Base-by-base conservation (phyloP, 2,888 invertebrate genomes). In the Trichogramma dendrolimi region DNA sequence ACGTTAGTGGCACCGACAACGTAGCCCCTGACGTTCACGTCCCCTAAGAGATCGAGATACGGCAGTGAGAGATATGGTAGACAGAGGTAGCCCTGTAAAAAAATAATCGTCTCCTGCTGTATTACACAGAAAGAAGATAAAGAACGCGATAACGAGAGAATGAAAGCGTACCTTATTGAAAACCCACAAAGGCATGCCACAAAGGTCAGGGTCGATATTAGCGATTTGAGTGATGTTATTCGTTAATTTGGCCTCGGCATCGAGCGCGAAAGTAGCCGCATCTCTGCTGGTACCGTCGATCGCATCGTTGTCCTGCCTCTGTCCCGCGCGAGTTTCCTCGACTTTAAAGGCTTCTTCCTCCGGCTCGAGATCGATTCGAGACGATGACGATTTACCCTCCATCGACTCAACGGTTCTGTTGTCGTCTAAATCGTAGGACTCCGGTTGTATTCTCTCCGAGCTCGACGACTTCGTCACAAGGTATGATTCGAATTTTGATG, bases 1-100 rank as follows among this genome's bases (percentile, higher is more conserved):
- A 96, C 91, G 82, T 99, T 99, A 11, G 97, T 97, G n/a, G 97
- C 97, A 47, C 99, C 98, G 62, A 96, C 91, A 51, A 96, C 84
- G 80, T 91, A 92, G 41, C 91, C 91, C 65, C 89, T 82, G 6
- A 96, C 93, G 70, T 92, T 91, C 4, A 90, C 85, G 79, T 96
- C 94, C 55, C 88, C 88, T 59, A 99, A 81, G 61, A 96, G 82
- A 81, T 98, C 98, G 81, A 97, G 86, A 78, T 95, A 96, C 69
- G 96, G 94, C 68, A 99, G 82, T 4, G 96, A 96, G 67, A 98
- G 82, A 80, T 98, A 99, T 14, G 99, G 98, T 78, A 97, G 86
- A 79, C 96, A 97, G 11, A 97, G 83, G 75, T 92, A 91, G 54
- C 97, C 97, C 86, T 87, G 78, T 76, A 67, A 69, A 42, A 63